phyloP scores from a whole-genome alignment of 2,113 vertebrate species.

The Lynx canadensis region DNA sequence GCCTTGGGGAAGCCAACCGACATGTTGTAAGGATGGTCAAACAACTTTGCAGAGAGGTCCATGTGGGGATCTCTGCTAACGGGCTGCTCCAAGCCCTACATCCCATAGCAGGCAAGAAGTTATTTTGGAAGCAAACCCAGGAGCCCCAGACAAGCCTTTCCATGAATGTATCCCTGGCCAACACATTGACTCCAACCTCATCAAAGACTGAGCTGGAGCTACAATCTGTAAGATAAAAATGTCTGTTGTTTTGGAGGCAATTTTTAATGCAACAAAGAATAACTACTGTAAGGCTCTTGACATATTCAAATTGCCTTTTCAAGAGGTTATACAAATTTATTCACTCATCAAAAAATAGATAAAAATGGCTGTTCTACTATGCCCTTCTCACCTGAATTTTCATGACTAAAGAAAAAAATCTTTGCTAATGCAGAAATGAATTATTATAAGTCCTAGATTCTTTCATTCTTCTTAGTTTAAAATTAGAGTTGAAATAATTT shows the following conservation, averaged over 20 bases:
- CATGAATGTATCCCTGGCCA: not conserved
- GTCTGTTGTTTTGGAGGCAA: not conserved
- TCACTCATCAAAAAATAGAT: constrained; percentile 46
- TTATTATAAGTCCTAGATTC: constrained; percentile 30
- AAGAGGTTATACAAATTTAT: constrained; percentile 38
- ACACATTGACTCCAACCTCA: not conserved
- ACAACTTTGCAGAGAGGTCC: not conserved
- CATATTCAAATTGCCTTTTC: constrained; percentile 30
- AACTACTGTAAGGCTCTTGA: not conserved
- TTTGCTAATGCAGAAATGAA: constrained; percentile 45
- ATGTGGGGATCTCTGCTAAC: not conserved
- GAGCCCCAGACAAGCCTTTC: not conserved
- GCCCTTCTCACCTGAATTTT: constrained; percentile 50
- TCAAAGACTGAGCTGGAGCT: not conserved
- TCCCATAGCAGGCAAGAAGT: not conserved
- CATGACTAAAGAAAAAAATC: constrained; percentile 36
- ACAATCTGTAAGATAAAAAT: constrained; percentile 1
- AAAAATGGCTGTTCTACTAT: constrained; percentile 35
- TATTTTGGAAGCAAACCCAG: not conserved
- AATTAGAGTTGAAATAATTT: constrained; percentile 61
- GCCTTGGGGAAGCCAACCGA: not conserved
- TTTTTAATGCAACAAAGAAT: not conserved
- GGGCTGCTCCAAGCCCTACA: not conserved
- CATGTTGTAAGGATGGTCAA: not conserved
- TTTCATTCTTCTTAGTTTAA: constrained; percentile 40